Evolutionary conservation across 2,113 vertebrate genomes (phyloP), one percentile per base, ranked within the genome.

Genomic region (Ammodytes marinus): DNA sequence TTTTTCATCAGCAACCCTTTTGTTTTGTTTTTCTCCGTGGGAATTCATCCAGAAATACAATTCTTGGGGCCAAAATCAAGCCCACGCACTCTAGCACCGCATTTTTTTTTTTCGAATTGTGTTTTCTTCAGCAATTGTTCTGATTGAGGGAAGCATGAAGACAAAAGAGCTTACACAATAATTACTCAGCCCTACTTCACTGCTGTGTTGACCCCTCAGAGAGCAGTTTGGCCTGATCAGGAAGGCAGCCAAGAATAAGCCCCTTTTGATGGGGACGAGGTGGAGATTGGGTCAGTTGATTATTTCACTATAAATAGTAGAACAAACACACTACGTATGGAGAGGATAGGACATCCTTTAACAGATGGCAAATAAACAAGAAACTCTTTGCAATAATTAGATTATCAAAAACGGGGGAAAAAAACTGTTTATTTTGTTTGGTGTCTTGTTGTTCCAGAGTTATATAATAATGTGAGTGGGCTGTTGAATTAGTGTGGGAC

Each of bases 61-160:
- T 71, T 47, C 68, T 78, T 15, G 61, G 86, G 27, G 27, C 27
- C 84, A 69, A 80, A 86, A 88, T 81, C 64, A 13, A 53, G 66
- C 54, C 49, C 61, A 27, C 27, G 27, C 27, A 27, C 61, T 80
- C 70, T 84, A 55, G 69, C 63, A 27, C 66, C 70, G 84, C 74
- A 89, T 27, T 27, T 27, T 27, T 27, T 27, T 27, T 27, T 27
- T 27, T 27, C 27, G 27, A 27, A 72, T 71, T 86, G 75, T 87
- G 80, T 86, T 88, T 88, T 86, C 80, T 88, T 86, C 80, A 74
- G 74, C 60, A 47, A 90, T 90, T 93, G 88, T 93, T 91, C 84
- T 71, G 80, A 88, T 46, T 65, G 27, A 65, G 40, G 80, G 67
- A 86, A 83, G 83, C 82, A 86, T 39, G 5, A 52, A 89, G 80